Base-by-base conservation (phyloP, 2,888 invertebrate species). In the Drosophila cognata region DNA sequence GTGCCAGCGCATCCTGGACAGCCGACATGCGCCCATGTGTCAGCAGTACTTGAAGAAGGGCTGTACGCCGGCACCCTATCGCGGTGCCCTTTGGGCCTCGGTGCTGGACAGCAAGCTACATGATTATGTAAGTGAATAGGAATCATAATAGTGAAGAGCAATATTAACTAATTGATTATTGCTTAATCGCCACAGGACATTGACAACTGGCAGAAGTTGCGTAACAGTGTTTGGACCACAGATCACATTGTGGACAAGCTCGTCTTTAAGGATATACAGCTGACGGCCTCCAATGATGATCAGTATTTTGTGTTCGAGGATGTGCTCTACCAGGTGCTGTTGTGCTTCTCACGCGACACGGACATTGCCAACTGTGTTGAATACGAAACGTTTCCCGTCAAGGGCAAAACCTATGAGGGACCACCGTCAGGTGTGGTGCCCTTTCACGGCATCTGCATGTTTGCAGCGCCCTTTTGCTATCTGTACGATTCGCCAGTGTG, bases 231-330 rank as follows among this genome's bases (percentile, higher is more conserved):
- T 0, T 93, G 98, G 46, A 96, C 97, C 85, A 97, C 97, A 86
- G 98, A 99, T 91, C 95, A 99, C 64, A 96, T 99, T 94, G 97
- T 98, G 38, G 99, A 99, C 92, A 98, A 98, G 92, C 94, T 99
- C 11, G 97, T 99, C 84, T 97, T 98, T 86, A 99, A 99, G 94
- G 99, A 99, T 92, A 97, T 99, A 11, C 98, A 98, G 93, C 93
- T 99, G 71, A 99, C 99, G 0, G 98, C 99, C 0, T 98, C 98
- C 13, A 99, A 99, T 92, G 99, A 99, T 92, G 99, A 99, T 93
- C 99, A 99, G 92, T 99, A 99, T 92, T 99, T 99, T 92, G 98
- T 99, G 0, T 99, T 98, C 92, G 99, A 99, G 94, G 99, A 99
- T 93, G 96, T 98, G 63, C 94, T 99, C 1, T 98, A 98, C 92